phyloP scores from a whole-genome alignment of 2,113 vertebrate species.

The Verasper variegatus region DNA sequence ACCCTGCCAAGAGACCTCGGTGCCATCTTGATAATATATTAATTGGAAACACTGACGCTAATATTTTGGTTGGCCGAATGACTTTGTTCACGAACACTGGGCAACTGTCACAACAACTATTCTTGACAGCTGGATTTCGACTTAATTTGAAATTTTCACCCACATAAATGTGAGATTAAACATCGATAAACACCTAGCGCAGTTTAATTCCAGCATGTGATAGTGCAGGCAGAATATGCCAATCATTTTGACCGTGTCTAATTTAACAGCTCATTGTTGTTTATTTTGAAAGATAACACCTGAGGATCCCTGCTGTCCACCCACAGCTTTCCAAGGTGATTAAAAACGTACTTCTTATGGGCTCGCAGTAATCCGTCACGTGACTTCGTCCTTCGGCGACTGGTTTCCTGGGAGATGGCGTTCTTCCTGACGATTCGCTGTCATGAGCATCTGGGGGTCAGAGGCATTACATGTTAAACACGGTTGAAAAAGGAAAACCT shows the following conservation, averaged over 20 bases:
- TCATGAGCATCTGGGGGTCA: constrained; percentile 84
- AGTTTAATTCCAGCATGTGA: neutral
- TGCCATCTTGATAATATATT: constrained; percentile 39
- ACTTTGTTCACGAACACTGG: neutral
- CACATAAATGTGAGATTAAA: constrained; percentile 33
- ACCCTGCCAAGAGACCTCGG: constrained; percentile 29
- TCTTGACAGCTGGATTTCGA: constrained; percentile 4
- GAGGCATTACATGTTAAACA: constrained; percentile 44
- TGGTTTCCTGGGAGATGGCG: constrained; percentile 74
- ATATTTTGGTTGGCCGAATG: constrained; percentile 49
- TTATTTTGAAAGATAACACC: constrained; percentile 46
- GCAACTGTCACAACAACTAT: constrained; percentile 31
- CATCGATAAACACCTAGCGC: neutral
- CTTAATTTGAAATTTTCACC: neutral
- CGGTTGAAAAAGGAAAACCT: neutral
- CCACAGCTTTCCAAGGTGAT: constrained; percentile 47
- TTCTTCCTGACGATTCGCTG: constrained; percentile 73
- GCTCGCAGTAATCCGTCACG: constrained; percentile 78
- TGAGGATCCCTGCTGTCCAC: constrained; percentile 44
- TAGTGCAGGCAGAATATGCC: constrained; percentile 6
- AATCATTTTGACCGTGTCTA: constrained; percentile 15
- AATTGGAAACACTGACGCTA: constrained; percentile 48
- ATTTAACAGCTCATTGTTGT: constrained; percentile 58
- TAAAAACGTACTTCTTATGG: constrained; percentile 91
- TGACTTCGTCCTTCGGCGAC: constrained; percentile 79